Evolutionary conservation across 2,797 vertebrate species (phyloP), one percentile per base, ranked within the genome.

Genomic region (Distichodus sexfasciatus): DNA sequence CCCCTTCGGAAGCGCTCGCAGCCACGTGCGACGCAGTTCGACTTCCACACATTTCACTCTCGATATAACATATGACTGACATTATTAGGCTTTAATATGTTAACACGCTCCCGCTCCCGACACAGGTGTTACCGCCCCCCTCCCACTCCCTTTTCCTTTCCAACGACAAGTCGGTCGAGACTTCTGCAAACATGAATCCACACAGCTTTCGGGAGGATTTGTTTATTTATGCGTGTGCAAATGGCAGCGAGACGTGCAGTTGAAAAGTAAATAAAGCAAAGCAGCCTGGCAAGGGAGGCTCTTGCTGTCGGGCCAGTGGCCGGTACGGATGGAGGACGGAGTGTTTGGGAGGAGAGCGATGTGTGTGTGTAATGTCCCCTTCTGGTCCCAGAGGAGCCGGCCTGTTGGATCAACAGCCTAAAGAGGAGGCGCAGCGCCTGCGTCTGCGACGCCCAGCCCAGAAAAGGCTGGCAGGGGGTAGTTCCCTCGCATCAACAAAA

Each of bases 381-480:
- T 67, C 57, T 50, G 63, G 62, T 75, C 81, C 76, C 74, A 65
- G 57, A 78, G 78, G 78, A 80, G 66, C 59, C 14, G 54, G 46
- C 78, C 67, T 86, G 80, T 80, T 84, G 82, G 81, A 82, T 77
- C 80, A 87, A 83, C 83, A 85, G 81, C 82, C 79, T 73, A 75
- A 86, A 78, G 82, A 82, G 76, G 77, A 85, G 83, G 84, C 80
- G 79, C 72, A 69, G 72, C 71, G 68, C 79, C 77, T 57, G 55
- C 46, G 76, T 46, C 71, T 75, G 72, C 75, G 73, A 74, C 72
- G 65, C 76, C 72, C 78, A 71, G 76, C 70, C 74, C 72, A 78
- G 74, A 79, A 77, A 71, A 68, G 78, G 46, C 65, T 76, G 72
- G 68, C 72, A 75, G 80, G 76, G 75, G 82, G 70, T 73, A 61